Percentiles rank a stretch among this genome's conserved stretches.
Evolutionary conservation across 1,140 invertebrate genomes (phyloP).

Genomic region (Cotesia chilonis): DNA sequence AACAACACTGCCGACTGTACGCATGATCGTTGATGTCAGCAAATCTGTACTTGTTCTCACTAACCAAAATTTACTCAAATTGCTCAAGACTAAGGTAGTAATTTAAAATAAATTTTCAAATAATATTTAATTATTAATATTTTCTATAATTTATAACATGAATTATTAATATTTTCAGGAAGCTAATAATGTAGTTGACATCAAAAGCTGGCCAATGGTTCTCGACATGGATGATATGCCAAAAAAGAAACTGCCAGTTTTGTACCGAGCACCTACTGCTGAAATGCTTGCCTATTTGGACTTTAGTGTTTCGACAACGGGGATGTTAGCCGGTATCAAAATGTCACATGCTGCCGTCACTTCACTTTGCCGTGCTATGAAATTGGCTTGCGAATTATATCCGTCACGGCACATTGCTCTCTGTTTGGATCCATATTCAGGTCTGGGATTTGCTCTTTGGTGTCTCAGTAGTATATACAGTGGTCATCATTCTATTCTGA

Average conservation of each 20-base stretch:
- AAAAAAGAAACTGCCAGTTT: conserved; percentile 89
- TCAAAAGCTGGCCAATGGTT: conserved; percentile 95
- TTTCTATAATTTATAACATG: conserved; percentile 13
- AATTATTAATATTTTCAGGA: conserved; percentile 69
- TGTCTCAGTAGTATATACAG: conserved; percentile 98
- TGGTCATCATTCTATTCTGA: conserved; percentile 98
- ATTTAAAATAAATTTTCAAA: conserved; percentile 28
- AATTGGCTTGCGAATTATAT: conserved; percentile 98
- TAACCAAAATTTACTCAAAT: conserved; percentile 92
- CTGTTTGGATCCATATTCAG: conserved; percentile 97
- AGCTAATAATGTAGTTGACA: conserved; percentile 92
- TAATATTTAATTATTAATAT: conserved; percentile 20
- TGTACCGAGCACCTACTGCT: conserved; percentile 90
- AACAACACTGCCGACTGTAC: conserved; percentile 94
- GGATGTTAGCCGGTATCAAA: conserved; percentile 97
- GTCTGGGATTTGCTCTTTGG: conserved; percentile 97
- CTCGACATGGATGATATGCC: conserved; percentile 98
- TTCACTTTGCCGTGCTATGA: conserved; percentile 94
- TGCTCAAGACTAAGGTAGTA: conserved; percentile 89
- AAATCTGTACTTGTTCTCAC: conserved; percentile 97
- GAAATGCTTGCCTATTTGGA: conserved; percentile 97
- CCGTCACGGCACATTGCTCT: conserved; percentile 96
- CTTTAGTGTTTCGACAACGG: conserved; percentile 97
- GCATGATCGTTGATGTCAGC: conserved; percentile 96
- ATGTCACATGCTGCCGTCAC: conserved; percentile 93